A percentile compares a stretch with the other conserved stretches of the same genome.
phyloP scores from a whole-genome alignment of 1,140 invertebrate species.

The Heliothis subflexa region DNA sequence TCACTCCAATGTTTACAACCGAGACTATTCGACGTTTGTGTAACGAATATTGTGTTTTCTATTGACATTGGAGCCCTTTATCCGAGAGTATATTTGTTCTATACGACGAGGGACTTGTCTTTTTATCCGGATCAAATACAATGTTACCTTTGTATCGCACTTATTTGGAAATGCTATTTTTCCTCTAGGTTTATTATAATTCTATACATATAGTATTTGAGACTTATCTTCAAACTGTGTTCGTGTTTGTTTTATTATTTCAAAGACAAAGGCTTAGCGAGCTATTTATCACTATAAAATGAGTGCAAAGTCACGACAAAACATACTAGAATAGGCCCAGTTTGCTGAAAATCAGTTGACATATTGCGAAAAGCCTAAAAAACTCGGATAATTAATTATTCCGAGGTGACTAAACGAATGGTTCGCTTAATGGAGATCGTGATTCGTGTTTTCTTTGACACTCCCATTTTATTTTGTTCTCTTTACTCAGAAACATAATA shows the following conservation, averaged over 20 bases:
- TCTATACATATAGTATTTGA: too few species aligned
- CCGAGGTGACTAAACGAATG: constrained; percentile 17
- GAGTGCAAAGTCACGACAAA: background rate
- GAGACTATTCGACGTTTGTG: constrained; percentile 15
- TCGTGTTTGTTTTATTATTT: too few species aligned
- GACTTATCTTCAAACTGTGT: too few species aligned
- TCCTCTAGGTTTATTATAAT: too few species aligned
- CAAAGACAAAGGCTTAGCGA: too few species aligned
- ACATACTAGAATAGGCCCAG: background rate
- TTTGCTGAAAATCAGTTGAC: background rate
- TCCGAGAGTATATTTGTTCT: background rate
- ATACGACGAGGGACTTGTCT: background rate
- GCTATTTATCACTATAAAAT: too few species aligned
- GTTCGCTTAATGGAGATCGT: constrained; percentile 21
- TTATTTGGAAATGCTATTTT: too few species aligned
- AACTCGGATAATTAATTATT: constrained; percentile 16
- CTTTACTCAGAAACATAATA: constrained; percentile 4
- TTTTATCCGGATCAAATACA: background rate
- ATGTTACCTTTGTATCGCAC: too few species aligned
- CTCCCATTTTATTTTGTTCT: constrained; percentile 31
- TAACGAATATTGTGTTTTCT: constrained; percentile 15
- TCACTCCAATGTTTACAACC: constrained; percentile 23
- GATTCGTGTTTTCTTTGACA: constrained; percentile 40
- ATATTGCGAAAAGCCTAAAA: constrained; percentile 1
- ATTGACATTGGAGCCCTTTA: constrained; percentile 2